Evolutionary conservation across 2,113 vertebrate genomes (phyloP).

Genomic region (Choloepus hoffmanni): DNA sequence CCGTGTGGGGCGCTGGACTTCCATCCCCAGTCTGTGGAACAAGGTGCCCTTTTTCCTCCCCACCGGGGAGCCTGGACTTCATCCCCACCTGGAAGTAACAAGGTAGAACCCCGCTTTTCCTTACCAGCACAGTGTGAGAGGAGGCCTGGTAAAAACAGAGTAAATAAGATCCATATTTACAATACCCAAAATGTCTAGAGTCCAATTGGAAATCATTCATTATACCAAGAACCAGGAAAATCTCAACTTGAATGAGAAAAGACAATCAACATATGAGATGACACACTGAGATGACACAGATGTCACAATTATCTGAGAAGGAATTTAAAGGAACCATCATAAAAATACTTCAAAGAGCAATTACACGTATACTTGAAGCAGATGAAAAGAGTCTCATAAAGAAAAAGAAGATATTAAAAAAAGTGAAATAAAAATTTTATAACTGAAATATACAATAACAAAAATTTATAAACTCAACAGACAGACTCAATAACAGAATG

Average conservation of each 20-base stretch:
- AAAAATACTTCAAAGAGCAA: not conserved
- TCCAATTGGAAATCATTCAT: not conserved
- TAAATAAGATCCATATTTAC: not conserved
- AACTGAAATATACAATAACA: not conserved
- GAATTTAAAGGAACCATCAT: not conserved
- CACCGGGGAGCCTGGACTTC: too few species aligned
- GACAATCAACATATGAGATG: not conserved
- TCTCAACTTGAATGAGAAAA: slow-evolving; percentile 25
- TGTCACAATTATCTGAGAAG: not conserved
- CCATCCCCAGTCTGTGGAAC: too few species aligned
- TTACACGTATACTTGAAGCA: not conserved
- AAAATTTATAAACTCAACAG: not conserved
- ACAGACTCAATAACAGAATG: not conserved
- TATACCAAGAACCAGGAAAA: not conserved
- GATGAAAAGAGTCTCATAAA: not conserved
- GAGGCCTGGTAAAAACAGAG: not conserved
- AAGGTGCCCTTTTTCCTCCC: too few species aligned
- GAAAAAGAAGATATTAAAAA: not conserved
- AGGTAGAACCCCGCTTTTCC: not conserved
- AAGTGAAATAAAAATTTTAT: slow-evolving; percentile 18
- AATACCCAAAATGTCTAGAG: not conserved
- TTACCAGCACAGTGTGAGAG: not conserved
- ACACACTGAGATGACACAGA: not conserved
- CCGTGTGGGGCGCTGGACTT: not conserved
- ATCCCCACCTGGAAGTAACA: not conserved